Base-by-base conservation (phyloP, 2,888 invertebrate species). In the Aradus depressus region DNA sequence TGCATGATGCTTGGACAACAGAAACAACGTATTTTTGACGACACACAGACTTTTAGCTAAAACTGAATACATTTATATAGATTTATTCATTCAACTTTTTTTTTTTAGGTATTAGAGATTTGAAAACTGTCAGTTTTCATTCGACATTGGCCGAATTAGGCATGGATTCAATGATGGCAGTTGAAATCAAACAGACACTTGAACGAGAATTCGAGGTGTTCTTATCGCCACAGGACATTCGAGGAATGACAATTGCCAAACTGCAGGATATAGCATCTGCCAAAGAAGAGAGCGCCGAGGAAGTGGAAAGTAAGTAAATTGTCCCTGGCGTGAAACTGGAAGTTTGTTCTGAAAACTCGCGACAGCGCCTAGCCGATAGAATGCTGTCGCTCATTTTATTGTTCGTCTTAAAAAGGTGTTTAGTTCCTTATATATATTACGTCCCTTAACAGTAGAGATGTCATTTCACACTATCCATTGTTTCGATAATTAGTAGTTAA, bases 101-200 rank as follows among this genome's bases (percentile, higher is more conserved):
- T n/a, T 14, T 19, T 32, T 2, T 55, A 75, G 77, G 77, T 59
- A 73, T 82, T 56, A 73, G 77, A 60, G 81, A 83, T 62, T 66
- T 78, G 63, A 85, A 81, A 67, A 76, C 76, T 0, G 75, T 80
- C 1, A 82, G 83, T 38, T 74, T 77, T 54, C 79, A 80, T 62
- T 75, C 80, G 1, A 79, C 82, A 0, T 71, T 97, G 2, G 86
- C 89, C 1, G 95, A 96, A 66, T 72, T 97, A 57, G 96, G 96
- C 28, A 86, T 97, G 81, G 95, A 97, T 70, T 95, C 95, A 2
- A 80, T 96, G 73, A 95, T 92, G 90, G 90, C 89, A 0, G 89
- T 93, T 0, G 95, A 97, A 69, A 90, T 97, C 60, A 93, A 93
- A 61, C 92, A 93, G 68, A 84, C 84, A 0, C 68, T 93, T 2